Evolutionary conservation across 2,888 invertebrate genomes (phyloP), one percentile per base, ranked within the genome.

Genomic region (Cantharis rufa): DNA sequence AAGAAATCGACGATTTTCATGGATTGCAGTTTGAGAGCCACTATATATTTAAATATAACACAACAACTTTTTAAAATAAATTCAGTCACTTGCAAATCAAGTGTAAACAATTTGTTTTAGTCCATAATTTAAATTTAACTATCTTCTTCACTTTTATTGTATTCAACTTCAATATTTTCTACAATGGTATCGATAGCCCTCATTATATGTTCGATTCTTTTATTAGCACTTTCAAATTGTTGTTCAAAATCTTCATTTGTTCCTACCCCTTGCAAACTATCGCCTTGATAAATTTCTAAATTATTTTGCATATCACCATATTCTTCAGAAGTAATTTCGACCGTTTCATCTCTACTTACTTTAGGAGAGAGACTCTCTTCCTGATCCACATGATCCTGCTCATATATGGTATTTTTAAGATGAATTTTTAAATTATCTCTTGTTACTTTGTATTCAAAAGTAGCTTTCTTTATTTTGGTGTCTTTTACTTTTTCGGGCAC

Each of bases 181-280:
- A 88, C 86, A 79, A 88, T 88, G 81, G 87, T 86, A 80, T 86
- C 86, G 75, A 88, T 87, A 75, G 87, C 86, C 71, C 81, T 83
- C 85, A 88, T 86, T 15, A 88, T 86, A 79, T 86, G 85, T 48
- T 87, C 87, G 69, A 88, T 84, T 78, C 87, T 86, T 78, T 86
- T 84, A 76, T 86, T 86, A 5, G 87, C 86, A 68, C 83, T 84
- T 66, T 86, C 83, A 78, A 86, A 86, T 74, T 86, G 84, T 18
- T 77, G 75, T 69, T 82, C 79, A 74, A 81, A 75, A 76, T 79
- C 78, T 18, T 72, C 72, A n/a, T 77, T 72, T 1, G 78, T 15
- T 9, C 61, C 66, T 15, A 24, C 70, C 15, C 32, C 66, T 10
- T 24, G 63, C 15, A 70, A 64, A 66, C 24, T 28, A 66, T 24